phyloP scores from a whole-genome alignment of 2,888 invertebrate species.

The Mayetiola destructor region DNA sequence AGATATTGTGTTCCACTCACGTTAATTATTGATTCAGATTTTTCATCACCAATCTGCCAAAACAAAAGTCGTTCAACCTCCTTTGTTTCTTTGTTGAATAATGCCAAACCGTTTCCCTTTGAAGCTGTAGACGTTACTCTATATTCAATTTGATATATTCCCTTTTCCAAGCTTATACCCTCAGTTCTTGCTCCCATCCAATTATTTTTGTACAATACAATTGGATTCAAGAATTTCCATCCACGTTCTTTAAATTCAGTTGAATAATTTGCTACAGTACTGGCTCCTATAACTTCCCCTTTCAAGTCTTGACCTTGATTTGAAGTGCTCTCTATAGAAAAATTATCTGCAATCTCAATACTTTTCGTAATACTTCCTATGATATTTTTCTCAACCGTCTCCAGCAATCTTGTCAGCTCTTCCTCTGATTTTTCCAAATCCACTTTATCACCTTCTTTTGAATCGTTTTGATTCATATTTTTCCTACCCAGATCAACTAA shows the following conservation, averaged over 20 bases:
- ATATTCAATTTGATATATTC: neutral
- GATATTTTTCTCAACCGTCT: neutral
- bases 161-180: neutral
- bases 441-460: neutral
- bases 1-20: neutral
- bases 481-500: too few relatives aligned
- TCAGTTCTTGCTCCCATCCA: neutral
- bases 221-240: neutral
- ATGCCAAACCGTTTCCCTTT: neutral
- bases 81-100: neutral
- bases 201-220: neutral
- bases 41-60: neutral
- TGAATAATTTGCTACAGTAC: neutral
- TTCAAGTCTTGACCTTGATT: neutral
- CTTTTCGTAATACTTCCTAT: neutral
- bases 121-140: neutral
- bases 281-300: neutral
- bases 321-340: neutral
- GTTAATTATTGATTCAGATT: neutral
- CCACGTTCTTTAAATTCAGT: neutral
- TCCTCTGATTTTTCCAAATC: neutral
- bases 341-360: neutral
- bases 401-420: too few relatives aligned
- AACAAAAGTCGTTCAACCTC: neutral
- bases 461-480: neutral